These are phyloP conservation scores for Mythimna lalbum DNA, from an alignment of 2,888 invertebrate genomes.

Conservation along the genomic window DNA sequence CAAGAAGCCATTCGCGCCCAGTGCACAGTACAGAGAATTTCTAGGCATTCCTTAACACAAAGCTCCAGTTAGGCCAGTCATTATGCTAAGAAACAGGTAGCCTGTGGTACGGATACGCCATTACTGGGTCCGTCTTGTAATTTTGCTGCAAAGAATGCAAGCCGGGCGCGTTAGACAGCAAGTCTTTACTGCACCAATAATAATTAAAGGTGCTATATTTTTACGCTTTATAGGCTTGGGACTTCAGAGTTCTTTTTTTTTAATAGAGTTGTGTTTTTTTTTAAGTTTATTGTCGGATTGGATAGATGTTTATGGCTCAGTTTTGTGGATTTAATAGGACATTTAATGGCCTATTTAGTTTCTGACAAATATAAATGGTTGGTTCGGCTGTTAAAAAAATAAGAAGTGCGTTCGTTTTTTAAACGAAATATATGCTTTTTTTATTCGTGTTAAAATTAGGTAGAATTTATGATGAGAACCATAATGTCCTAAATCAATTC, in stretches of 20 bases:
- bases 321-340: constrained; percentile 25
- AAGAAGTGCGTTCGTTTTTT: background rate
- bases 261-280: constrained; percentile 23
- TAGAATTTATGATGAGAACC: background rate
- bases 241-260: constrained; percentile 4
- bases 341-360: constrained; percentile 12
- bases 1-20: constrained; percentile 52
- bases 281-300: constrained; percentile 22
- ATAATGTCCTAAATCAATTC: background rate
- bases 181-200: constrained; percentile 52
- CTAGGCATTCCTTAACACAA: constrained; percentile 76
- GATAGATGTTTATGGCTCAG: constrained; percentile 32
- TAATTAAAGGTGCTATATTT: constrained; percentile 58
- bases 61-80: constrained; percentile 81
- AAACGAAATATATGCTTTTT: too few species aligned
- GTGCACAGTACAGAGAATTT: constrained; percentile 44
- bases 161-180: constrained; percentile 39
- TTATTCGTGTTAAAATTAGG: too few species aligned
- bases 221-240: constrained; percentile 40
- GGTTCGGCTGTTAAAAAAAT: background rate
- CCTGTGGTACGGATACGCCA: constrained; percentile 59
- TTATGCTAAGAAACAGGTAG: constrained; percentile 83
- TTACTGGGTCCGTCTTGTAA: constrained; percentile 57
- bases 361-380: background rate
- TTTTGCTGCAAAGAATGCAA: constrained; percentile 58